A percentile compares a stretch with the other conserved stretches of the same genome.
Conservation (phyloP, 1,140 invertebrate species). For the Artemia franciscana region DNA sequence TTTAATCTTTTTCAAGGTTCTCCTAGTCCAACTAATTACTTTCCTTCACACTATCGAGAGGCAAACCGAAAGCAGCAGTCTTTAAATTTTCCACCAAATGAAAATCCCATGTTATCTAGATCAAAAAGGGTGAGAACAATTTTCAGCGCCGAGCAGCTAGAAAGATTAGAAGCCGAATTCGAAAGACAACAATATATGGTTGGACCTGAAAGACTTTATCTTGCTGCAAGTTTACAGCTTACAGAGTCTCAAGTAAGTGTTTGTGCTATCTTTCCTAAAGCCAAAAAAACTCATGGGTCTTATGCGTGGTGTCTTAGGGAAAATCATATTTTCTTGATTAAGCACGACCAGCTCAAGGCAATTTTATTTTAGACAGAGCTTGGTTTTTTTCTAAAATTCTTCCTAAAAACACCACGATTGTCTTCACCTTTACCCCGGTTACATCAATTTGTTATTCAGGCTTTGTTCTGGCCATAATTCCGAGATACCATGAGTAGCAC, state of each 20-base stretch:
- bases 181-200: conserved; percentile 87
- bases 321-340: too few species aligned
- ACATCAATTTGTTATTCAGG: too few species aligned
- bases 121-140: conserved; percentile 72
- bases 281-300: too few species aligned
- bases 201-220: conserved; percentile 64
- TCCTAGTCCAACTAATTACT: neutral
- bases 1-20: neutral
- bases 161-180: conserved; percentile 71
- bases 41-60: neutral
- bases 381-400: too few species aligned
- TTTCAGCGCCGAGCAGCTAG: conserved; percentile 78
- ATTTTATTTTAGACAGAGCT: too few species aligned
- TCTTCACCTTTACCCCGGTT: too few species aligned
- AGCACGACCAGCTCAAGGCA: too few species aligned
- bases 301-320: too few species aligned
- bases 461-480: too few species aligned
- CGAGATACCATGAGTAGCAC: too few species aligned
- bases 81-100: neutral
- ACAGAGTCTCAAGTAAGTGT: conserved; percentile 60
- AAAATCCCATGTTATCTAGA: conserved; percentile 13
- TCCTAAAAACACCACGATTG: too few species aligned
- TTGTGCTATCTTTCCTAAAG: neutral
- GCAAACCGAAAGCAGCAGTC: neutral
- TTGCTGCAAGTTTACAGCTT: conserved; percentile 62